Evolutionary conservation across 2,888 invertebrate genomes (phyloP).

Genomic region (Tinea semifulvella): DNA sequence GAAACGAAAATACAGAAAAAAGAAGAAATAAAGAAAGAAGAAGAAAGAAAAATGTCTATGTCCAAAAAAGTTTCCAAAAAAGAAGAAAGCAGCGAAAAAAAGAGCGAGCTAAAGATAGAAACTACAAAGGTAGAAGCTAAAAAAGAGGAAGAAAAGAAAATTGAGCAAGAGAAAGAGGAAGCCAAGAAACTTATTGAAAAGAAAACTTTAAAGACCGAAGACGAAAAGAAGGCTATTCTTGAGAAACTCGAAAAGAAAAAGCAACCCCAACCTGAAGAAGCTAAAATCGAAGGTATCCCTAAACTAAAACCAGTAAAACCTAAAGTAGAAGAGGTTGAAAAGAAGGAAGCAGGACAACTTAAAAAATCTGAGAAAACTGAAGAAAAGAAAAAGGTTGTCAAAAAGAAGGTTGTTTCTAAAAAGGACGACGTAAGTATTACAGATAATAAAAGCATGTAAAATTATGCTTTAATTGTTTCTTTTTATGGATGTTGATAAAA

Average conservation of each 20-base stretch:
- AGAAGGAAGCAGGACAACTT: constrained; percentile 40
- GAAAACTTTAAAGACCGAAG: constrained; percentile 58
- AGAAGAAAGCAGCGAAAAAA: constrained; percentile 27
- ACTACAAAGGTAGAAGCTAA: constrained; percentile 32
- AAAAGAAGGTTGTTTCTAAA: constrained; percentile 57
- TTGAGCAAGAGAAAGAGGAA: constrained; percentile 54
- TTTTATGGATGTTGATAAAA: background rate
- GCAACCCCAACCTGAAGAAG: constrained; percentile 53
- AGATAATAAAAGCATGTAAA: background rate
- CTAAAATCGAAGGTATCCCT: constrained; percentile 69
- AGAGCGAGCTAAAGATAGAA: constrained; percentile 20
- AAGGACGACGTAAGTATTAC: constrained; percentile 55
- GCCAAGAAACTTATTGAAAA: constrained; percentile 53
- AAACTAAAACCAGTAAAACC: constrained; percentile 66
- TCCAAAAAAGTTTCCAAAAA: constrained; percentile 37
- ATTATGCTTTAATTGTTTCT: background rate
- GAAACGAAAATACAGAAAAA: constrained; percentile 50
- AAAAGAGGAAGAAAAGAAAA: constrained; percentile 37
- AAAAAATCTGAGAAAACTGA: constrained; percentile 56
- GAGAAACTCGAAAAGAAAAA: constrained; percentile 63
- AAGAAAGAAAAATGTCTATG: constrained; percentile 13
- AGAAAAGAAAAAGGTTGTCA: constrained; percentile 47
- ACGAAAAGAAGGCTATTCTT: constrained; percentile 57
- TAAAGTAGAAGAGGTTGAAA: constrained; percentile 54
- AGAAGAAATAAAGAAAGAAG: constrained; percentile 36